These are phyloP conservation scores for Trematomus bernacchii DNA, from an alignment of 2,797 vertebrate species.

Conservation along the genomic window DNA sequence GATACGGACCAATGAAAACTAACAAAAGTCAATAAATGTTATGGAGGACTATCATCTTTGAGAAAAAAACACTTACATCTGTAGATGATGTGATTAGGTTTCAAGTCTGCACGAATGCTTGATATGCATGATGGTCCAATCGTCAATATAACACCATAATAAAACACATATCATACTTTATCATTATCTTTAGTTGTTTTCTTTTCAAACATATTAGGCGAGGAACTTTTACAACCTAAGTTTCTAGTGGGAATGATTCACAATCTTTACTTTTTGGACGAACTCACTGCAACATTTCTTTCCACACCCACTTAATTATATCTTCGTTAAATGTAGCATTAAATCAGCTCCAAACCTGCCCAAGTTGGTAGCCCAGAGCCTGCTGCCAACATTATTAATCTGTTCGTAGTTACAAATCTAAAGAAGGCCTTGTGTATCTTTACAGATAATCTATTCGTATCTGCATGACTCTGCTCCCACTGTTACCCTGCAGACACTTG, in stretches of 20 bases:
- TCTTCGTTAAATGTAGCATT: slow-evolving; percentile 41
- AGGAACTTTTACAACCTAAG: slow-evolving; percentile 10
- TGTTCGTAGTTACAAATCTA: slow-evolving; percentile 7
- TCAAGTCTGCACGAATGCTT: slow-evolving; percentile 4
- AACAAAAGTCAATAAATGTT: slow-evolving; percentile 49
- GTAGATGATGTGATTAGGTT: slow-evolving; percentile 23
- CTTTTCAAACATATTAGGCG: not conserved
- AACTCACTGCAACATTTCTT: slow-evolving; percentile 16
- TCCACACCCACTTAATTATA: slow-evolving; percentile 30
- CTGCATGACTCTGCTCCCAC: slow-evolving; percentile 38
- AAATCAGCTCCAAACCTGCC: slow-evolving; percentile 35
- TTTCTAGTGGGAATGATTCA: slow-evolving; percentile 34
- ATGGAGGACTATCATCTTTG: slow-evolving; percentile 21
- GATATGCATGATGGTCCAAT: not conserved
- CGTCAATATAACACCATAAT: slow-evolving; percentile 6
- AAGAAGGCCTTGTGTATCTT: slow-evolving; percentile 27
- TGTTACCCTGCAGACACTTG: slow-evolving; percentile 56
- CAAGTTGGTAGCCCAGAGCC: not conserved
- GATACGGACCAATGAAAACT: slow-evolving; percentile 48
- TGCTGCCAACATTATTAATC: slow-evolving; percentile 17
- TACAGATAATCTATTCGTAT: slow-evolving; percentile 28
- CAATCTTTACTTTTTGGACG: slow-evolving; percentile 25
- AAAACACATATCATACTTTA: slow-evolving; percentile 1
- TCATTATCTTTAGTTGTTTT: not conserved
- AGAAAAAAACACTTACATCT: slow-evolving; percentile 35